Evolutionary conservation across 2,797 vertebrate species (phyloP), one percentile per base, ranked within the genome.

Genomic region (Poecilia wingei): DNA sequence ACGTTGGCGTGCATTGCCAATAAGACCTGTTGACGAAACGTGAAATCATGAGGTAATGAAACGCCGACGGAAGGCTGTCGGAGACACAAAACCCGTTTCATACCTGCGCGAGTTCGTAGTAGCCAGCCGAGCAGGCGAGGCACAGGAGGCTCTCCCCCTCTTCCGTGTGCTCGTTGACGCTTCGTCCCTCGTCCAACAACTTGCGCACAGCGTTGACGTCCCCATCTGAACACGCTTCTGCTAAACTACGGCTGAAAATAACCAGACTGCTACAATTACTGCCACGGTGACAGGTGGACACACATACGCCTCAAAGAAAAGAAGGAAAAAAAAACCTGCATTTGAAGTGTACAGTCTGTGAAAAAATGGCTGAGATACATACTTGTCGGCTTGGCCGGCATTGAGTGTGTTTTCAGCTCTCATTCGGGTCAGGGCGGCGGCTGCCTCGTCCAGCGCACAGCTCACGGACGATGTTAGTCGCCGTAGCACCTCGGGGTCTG

Each of bases 91-190:
- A 53, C 0, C 22, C 13, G 55, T 76, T 83, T 93, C 95, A 93
- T 93, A 99, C 98, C 97, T 99, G 98, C 93, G 98, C 98, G 90
- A 99, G 95, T 93, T 99, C 98, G 92, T 99, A 99, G 95, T 99
- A 99, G 64, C 98, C 98, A 78, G 98, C 98, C 0, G 98, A 99
- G 95, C 98, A 99, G 86, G 98, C 98, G 87, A 99, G 96, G 94
- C 98, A 99, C 73, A 99, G 94, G 81, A 99, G 96, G 90, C 98
- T 99, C 92, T 99, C 98, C 57, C 98, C 98, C 94, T 99, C 98
- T 77, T 99, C 98, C 28, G 98, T 99, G 87, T 99, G 98, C 93
- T 99, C 98, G 86, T 99, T 99, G 85, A 99, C 98, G 49, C 97
- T 99, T 88, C 98, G 96, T 88, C 98, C 98, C 94, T 99, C 98